Evolutionary conservation across 2,113 vertebrate genomes (phyloP), one percentile per base, ranked within the genome.

Genomic region (Perca flavescens): DNA sequence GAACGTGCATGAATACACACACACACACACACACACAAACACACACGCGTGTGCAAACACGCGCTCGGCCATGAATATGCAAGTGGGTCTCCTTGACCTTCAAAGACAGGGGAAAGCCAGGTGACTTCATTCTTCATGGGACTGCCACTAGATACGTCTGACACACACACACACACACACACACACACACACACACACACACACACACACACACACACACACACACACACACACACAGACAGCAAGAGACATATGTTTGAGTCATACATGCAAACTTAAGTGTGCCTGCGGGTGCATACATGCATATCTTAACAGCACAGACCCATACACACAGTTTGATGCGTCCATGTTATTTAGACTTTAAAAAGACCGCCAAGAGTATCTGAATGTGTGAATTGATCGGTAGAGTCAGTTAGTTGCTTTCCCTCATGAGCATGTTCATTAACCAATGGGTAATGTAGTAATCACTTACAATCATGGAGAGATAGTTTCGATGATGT

Each of bases 51-150:
- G 61, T 87, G 19, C 74, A 94, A 94, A 87, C 83, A 82, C 74
- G 16, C 93, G 54, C 79, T 93, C 91, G 91, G 94, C 87, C 93
- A 97, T 99, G 98, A 99, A 99, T 99, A 99, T 99, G 97, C 98
- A 98, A 97, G 96, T 97, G 96, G 96, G 94, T 97, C 96, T 96
- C 97, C 97, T 98, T 99, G 98, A 99, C 98, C 98, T 99, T 99
- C 97, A 99, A 94, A 94, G 95, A 93, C 92, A 82, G 88, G 87
- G 89, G 91, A 88, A 93, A 94, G 92, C 94, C 95, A 95, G 94
- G 94, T 95, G 94, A 95, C 95, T 95, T 95, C 94, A 95, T 95
- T 96, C 94, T 94, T 94, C 92, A 93, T 92, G 93, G 90, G 90
- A 93, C 77, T 80, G 92, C 89, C 91, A 93, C 73, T 83, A 70